phyloP scores from a whole-genome alignment of 2,797 vertebrate species.

The Argyrosomus regius region DNA sequence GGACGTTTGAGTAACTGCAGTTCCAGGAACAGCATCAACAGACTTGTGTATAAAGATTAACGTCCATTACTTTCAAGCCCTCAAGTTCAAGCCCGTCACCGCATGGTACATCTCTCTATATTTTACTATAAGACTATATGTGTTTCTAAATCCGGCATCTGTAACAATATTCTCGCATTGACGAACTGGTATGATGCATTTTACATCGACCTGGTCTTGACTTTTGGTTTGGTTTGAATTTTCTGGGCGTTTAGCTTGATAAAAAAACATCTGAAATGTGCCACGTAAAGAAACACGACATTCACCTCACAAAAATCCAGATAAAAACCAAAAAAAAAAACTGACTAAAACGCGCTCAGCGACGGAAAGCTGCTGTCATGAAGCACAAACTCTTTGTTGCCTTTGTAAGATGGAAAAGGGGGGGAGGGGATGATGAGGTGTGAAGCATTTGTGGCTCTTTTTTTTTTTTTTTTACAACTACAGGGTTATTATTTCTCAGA shows the following conservation, averaged over 20 bases:
- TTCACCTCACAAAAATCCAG: background rate
- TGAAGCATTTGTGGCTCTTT: background rate
- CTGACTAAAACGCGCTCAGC: no score
- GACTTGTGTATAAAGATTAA: no score
- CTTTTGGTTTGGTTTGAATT: background rate
- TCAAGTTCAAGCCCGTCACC: no score
- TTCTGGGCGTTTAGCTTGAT: background rate
- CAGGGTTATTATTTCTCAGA: background rate
- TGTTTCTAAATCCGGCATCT: no score
- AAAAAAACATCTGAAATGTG: background rate
- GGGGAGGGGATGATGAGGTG: background rate
- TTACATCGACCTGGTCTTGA: no score
- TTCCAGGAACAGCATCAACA: no score
- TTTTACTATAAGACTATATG: no score
- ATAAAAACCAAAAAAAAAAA: background rate
- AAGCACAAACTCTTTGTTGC: background rate
- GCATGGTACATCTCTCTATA: no score
- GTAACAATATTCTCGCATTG: no score
- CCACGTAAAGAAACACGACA: background rate
- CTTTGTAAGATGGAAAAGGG: background rate
- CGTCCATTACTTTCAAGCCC: no score
- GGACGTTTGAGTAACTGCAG: no score
- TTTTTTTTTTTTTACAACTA: background rate
- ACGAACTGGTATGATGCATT: no score
- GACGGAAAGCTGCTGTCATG: background rate